A percentile compares a stretch with the other conserved stretches of the same genome.
Conservation (phyloP, 1,140 invertebrate species). For the Zophobas atratus region DNA sequence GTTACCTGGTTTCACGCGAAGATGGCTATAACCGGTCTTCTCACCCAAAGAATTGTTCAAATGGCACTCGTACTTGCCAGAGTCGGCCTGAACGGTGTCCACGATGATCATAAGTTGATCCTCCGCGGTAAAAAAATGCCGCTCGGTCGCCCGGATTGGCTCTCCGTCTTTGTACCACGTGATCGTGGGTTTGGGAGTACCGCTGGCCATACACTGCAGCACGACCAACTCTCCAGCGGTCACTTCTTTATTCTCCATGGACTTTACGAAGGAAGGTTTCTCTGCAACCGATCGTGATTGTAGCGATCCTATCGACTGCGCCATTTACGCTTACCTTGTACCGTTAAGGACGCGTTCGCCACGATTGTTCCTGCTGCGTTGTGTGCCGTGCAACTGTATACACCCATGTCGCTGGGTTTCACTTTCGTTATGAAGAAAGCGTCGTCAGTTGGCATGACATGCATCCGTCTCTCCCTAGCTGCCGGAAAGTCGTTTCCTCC, state of each 20-base stretch:
- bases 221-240: slow-evolving; percentile 85
- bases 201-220: slow-evolving; percentile 89
- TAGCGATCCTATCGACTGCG: too few species aligned
- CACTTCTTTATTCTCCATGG: slow-evolving; percentile 88
- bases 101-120: slow-evolving; percentile 92
- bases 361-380: slow-evolving; percentile 90
- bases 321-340: slow-evolving; percentile 75
- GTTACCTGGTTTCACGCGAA: slow-evolving; percentile 73
- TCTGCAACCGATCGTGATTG: slow-evolving; percentile 71
- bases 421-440: slow-evolving; percentile 94
- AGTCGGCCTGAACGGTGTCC: slow-evolving; percentile 82
- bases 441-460: slow-evolving; percentile 93
- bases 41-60: slow-evolving; percentile 88
- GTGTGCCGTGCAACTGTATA: slow-evolving; percentile 94
- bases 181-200: slow-evolving; percentile 89
- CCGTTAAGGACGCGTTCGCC: slow-evolving; percentile 91
- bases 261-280: slow-evolving; percentile 87
- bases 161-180: slow-evolving; percentile 91
- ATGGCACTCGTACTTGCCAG: slow-evolving; percentile 91
- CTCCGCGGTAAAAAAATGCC: slow-evolving; percentile 87
- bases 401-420: slow-evolving; percentile 88
- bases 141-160: slow-evolving; percentile 78
- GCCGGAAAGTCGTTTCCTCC: slow-evolving; percentile 96
- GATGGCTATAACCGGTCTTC: slow-evolving; percentile 70
- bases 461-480: slow-evolving; percentile 92